Percentiles rank a stretch among this genome's conserved stretches.
phyloP scores from a whole-genome alignment of 2,888 invertebrate species.

The Diloba caeruleocephala region DNA sequence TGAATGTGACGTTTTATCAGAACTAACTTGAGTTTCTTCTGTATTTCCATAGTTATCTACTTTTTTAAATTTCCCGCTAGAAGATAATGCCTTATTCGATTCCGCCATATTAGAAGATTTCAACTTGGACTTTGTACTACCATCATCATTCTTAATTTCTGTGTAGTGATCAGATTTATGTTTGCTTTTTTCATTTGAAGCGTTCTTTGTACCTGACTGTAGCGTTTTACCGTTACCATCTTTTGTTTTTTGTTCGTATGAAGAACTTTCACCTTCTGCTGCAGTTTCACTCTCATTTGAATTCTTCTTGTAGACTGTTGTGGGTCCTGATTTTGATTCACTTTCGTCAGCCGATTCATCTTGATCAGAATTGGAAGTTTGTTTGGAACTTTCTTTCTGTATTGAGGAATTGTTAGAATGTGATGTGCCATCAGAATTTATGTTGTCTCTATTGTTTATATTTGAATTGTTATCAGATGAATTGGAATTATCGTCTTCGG shows the following conservation, averaged over 20 bases:
- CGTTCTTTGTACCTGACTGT: neutral
- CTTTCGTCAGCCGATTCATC: neutral
- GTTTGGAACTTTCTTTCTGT: neutral
- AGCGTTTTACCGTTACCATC: neutral
- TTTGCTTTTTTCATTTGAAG: neutral
- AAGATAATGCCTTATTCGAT: neutral
- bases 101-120: too few relatives aligned
- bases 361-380: neutral
- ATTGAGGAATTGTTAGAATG: neutral
- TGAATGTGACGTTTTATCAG: neutral
- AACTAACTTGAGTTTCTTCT: neutral
- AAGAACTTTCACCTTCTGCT: neutral
- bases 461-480: neutral
- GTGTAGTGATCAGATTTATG: neutral
- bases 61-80: neutral
- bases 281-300: neutral
- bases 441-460: too few relatives aligned
- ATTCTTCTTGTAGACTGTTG: neutral
- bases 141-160: neutral
- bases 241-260: neutral
- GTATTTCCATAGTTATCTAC: neutral
- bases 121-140: neutral
- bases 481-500: too few relatives aligned
- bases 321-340: accelerated
- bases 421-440: neutral